Evolutionary conservation across 2,113 vertebrate species (phyloP).

Genomic region (Platichthys flesus): DNA sequence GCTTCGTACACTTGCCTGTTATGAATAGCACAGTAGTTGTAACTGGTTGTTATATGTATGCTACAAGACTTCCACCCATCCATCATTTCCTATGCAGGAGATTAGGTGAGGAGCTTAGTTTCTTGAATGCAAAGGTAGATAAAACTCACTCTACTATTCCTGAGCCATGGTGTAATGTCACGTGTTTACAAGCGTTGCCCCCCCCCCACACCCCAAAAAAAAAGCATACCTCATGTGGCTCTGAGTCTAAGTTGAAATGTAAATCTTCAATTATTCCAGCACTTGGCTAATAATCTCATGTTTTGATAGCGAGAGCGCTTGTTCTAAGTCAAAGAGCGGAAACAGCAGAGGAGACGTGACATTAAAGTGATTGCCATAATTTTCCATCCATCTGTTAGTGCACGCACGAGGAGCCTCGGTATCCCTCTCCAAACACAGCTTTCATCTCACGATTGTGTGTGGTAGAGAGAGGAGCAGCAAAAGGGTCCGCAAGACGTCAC

Average conservation of each 20-base stretch:
- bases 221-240: slow-evolving; percentile 11
- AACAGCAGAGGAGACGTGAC: slow-evolving; percentile 44
- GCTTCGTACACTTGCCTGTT: not conserved
- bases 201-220: not conserved
- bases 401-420: slow-evolving; percentile 31
- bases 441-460: slow-evolving; percentile 55
- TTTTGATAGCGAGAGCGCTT: slow-evolving; percentile 33
- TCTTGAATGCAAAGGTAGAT: not conserved
- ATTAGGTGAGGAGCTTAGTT: not conserved
- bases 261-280: slow-evolving; percentile 26
- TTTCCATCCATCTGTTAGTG: slow-evolving; percentile 62
- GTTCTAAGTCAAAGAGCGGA: slow-evolving; percentile 37
- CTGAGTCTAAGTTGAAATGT: slow-evolving; percentile 16
- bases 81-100: not conserved
- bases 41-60: not conserved
- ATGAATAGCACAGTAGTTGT: not conserved
- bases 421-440: slow-evolving; percentile 44
- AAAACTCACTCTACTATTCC: not conserved
- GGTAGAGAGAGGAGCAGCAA: slow-evolving; percentile 23
- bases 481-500: slow-evolving; percentile 14
- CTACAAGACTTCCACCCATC: not conserved
- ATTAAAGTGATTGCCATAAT: slow-evolving; percentile 63
- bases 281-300: slow-evolving; percentile 12
- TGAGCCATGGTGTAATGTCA: not conserved
- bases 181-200: not conserved